Percentiles rank a stretch among this genome's conserved stretches.
phyloP scores from a whole-genome alignment of 2,888 invertebrate genomes.

The Folsomia manolachei region DNA sequence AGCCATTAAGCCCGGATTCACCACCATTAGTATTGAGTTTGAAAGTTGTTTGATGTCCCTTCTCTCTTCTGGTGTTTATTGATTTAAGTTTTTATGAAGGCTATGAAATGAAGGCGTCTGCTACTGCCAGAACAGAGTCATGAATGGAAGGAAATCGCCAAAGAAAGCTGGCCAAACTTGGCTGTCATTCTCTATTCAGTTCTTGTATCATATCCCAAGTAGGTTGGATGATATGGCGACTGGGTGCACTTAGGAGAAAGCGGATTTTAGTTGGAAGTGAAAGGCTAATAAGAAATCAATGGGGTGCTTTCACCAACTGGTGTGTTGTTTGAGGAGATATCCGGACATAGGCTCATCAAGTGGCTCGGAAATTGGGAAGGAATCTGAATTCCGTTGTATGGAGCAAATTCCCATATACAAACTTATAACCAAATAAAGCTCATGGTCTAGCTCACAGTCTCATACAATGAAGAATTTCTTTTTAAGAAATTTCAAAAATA shows the following conservation, averaged over 20 bases:
- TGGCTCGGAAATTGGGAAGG: no score
- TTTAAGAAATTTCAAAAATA: no score
- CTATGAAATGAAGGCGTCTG: conserved; percentile 7
- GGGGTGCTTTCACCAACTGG: conserved; percentile 29
- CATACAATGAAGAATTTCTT: no score
- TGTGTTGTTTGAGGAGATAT: no score
- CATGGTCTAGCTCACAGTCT: no score
- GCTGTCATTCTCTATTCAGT: conserved; percentile 31
- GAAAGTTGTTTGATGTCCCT: neutral
- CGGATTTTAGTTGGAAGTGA: no score
- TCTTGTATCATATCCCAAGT: no score
- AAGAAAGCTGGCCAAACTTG: neutral
- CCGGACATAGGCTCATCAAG: no score
- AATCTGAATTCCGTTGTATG: no score
- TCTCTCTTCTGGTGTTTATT: conserved; percentile 15
- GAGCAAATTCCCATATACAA: no score
- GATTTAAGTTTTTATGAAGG: conserved; percentile 26
- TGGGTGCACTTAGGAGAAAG: conserved; percentile 18
- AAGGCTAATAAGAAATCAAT: conserved; percentile 43
- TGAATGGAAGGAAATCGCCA: neutral
- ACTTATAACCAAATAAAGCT: no score
- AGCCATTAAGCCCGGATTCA: neutral
- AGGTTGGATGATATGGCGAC: no score
- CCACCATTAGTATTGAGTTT: neutral
- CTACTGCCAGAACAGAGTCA: neutral